phyloP scores from a whole-genome alignment of 2,888 invertebrate species.

The Orthosia incerta region DNA sequence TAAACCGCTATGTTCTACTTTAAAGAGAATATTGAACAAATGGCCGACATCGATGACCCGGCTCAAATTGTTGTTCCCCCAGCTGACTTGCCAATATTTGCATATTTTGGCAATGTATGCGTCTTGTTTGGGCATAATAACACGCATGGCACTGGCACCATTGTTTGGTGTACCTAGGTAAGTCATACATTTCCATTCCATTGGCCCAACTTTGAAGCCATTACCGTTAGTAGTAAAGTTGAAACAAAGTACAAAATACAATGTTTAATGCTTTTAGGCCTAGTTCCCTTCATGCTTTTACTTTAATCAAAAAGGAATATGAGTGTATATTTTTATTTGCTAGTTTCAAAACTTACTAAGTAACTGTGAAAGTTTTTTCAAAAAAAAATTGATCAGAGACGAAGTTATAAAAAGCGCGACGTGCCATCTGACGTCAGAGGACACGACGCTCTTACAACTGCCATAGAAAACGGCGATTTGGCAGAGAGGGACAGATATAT shows the following conservation, averaged over 20 bases:
- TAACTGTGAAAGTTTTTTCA: too few relatives aligned
- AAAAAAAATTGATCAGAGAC: too few relatives aligned
- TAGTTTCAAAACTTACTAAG: too few relatives aligned
- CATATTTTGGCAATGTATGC: constrained; percentile 20
- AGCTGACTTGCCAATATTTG: constrained; percentile 32
- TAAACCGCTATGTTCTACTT: constrained; percentile 54
- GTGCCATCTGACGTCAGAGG: too few relatives aligned
- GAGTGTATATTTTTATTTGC: too few relatives aligned
- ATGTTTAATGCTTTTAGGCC: neutral
- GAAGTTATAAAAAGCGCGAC: too few relatives aligned
- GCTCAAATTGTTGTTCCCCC: constrained; percentile 17
- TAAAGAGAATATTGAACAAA: constrained; percentile 34
- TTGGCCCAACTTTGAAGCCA: neutral
- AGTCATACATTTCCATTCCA: neutral
- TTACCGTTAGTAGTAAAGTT: constrained; percentile 1
- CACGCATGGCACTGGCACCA: neutral
- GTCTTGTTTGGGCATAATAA: neutral
- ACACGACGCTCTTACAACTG: too few relatives aligned
- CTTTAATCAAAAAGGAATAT: neutral
- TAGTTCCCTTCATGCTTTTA: neutral
- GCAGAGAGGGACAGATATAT: too few relatives aligned
- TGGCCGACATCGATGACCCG: constrained; percentile 27
- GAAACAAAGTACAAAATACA: neutral
- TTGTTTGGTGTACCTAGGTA: constrained; percentile 1
- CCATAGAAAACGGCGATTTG: too few relatives aligned